Evolutionary conservation across 2,797 vertebrate genomes (phyloP).

Genomic region (Nasua narica): DNA sequence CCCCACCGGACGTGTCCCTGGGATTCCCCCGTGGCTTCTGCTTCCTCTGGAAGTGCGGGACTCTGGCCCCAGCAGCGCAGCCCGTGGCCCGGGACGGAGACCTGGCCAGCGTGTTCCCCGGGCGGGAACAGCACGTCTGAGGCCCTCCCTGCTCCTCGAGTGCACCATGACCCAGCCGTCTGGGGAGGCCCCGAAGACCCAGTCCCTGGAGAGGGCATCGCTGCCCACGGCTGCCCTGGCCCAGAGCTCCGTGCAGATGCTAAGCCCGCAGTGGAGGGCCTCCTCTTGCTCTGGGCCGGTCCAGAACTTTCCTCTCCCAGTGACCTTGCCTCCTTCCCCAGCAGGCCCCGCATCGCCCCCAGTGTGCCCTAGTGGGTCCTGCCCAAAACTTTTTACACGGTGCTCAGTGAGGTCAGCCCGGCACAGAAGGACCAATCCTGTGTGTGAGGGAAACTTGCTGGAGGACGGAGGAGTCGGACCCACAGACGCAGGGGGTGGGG

Average conservation of each 20-base stretch:
- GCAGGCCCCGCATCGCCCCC: not conserved
- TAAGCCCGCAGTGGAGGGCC: not conserved
- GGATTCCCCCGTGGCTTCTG: no score
- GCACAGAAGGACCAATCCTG: no score
- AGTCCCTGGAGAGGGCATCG: not conserved
- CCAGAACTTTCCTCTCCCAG: not conserved
- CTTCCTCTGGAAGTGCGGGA: not conserved
- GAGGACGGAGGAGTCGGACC: not conserved
- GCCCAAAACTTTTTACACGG: not conserved
- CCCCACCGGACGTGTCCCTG: not conserved
- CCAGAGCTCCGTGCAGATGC: not conserved
- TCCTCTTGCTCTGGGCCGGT: no score
- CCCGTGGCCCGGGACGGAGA: rapidly evolving
- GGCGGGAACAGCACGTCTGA: no score
- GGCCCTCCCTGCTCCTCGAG: not conserved
- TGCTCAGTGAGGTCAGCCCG: not conserved
- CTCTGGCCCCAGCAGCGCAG: not conserved
- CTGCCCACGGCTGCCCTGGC: no score
- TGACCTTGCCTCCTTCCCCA: not conserved
- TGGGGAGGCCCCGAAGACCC: not conserved
- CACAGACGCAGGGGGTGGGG: rapidly evolving
- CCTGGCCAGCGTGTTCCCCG: not conserved
- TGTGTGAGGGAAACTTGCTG: not conserved
- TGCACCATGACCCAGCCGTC: not conserved
- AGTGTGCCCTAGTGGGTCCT: not conserved